phyloP scores from a whole-genome alignment of 2,888 invertebrate genomes.

The Ormyrus thymus region DNA sequence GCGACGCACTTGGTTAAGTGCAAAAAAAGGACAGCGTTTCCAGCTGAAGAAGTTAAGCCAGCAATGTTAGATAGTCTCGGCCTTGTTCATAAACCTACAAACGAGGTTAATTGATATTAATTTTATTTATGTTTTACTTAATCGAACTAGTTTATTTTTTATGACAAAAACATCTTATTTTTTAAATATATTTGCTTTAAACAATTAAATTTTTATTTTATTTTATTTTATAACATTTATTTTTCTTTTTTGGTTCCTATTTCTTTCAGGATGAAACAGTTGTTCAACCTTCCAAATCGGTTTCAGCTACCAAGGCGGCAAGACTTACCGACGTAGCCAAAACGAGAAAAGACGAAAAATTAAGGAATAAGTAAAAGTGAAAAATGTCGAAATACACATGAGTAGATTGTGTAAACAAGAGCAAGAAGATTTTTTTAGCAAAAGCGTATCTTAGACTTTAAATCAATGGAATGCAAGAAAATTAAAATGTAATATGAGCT shows the following conservation, averaged over 20 bases:
- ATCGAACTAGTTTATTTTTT: background rate
- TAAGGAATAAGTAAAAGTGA: slow-evolving; percentile 41
- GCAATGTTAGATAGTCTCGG: slow-evolving; percentile 72
- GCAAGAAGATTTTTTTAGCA: slow-evolving; percentile 11
- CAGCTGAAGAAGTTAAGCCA: slow-evolving; percentile 78
- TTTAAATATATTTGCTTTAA: background rate
- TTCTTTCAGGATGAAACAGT: slow-evolving; percentile 49
- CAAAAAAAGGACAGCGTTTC: slow-evolving; percentile 84
- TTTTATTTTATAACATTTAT: slow-evolving; percentile 33
- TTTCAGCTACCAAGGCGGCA: slow-evolving; percentile 43
- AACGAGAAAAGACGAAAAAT: slow-evolving; percentile 43
- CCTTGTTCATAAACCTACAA: slow-evolving; percentile 67
- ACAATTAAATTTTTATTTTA: background rate
- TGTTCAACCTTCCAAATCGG: slow-evolving; percentile 40
- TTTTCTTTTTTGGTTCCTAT: slow-evolving; percentile 33
- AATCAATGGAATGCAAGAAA: slow-evolving; percentile 8
- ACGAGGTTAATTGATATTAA: slow-evolving; percentile 58
- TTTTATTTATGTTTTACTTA: slow-evolving; percentile 4
- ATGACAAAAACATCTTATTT: background rate
- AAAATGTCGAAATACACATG: slow-evolving; percentile 16
- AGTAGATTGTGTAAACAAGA: background rate
- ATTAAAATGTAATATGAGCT: background rate
- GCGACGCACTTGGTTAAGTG: slow-evolving; percentile 85
- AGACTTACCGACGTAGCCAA: slow-evolving; percentile 37
- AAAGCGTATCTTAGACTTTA: slow-evolving; percentile 2